Evolutionary conservation across 2,113 vertebrate species (phyloP).

Genomic region (Raja brachyura): DNA sequence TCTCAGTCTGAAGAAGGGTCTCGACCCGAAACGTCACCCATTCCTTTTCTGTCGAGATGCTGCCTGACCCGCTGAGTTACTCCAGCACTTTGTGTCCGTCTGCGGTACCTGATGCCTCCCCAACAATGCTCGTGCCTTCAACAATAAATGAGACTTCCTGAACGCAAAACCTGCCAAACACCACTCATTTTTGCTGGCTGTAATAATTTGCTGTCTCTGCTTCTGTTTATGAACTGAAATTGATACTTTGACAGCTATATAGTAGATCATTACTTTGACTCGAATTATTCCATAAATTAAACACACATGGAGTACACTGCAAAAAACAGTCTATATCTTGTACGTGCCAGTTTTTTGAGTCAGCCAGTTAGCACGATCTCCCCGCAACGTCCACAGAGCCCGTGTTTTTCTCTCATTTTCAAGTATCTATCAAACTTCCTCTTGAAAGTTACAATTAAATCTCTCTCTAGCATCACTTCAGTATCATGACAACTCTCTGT

Average conservation of each 20-base stretch:
- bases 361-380: neutral
- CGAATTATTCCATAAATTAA: neutral
- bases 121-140: too few species aligned
- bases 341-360: neutral
- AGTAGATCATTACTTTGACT: neutral
- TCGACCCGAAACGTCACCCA: too few species aligned
- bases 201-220: neutral
- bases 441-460: neutral
- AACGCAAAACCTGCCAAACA: too few species aligned
- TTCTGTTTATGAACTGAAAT: neutral
- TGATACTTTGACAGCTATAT: neutral
- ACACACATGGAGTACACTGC: neutral
- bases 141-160: too few species aligned
- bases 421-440: neutral
- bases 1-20: too few species aligned
- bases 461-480: neutral
- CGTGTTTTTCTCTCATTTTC: neutral
- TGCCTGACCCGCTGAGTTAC: too few species aligned
- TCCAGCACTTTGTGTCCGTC: too few species aligned
- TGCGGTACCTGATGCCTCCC: too few species aligned
- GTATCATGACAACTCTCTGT: neutral
- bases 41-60: too few species aligned
- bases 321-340: neutral
- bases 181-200: neutral
- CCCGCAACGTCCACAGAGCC: neutral